These are phyloP conservation scores for Bambusicola thoracicus DNA, from an alignment of 2,113 vertebrate genomes.

Conservation along the genomic window DNA sequence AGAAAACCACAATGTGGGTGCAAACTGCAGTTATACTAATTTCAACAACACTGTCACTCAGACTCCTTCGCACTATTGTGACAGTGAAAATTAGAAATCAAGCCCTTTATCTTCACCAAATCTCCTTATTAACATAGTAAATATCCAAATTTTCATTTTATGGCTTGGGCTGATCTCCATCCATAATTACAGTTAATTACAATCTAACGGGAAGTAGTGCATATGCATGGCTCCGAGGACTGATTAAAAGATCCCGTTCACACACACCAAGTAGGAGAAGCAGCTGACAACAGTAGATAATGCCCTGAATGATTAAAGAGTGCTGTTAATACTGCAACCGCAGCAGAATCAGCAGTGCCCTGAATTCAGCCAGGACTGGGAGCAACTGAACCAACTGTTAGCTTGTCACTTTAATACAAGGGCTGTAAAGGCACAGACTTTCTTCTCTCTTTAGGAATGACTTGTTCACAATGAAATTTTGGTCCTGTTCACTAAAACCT, in stretches of 20 bases:
- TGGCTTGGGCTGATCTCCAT: slow-evolving; percentile 22
- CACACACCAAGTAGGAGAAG: background rate
- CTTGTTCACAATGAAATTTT: background rate
- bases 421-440: background rate
- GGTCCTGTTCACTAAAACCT: background rate
- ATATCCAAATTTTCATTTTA: slow-evolving; percentile 39
- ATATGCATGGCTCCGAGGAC: slow-evolving; percentile 1
- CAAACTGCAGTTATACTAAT: background rate
- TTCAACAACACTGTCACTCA: background rate
- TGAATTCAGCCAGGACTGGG: background rate
- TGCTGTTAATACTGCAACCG: background rate
- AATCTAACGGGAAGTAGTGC: slow-evolving; percentile 32
- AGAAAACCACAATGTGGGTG: accelerated
- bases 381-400: background rate
- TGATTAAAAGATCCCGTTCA: background rate
- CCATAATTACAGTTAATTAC: slow-evolving; percentile 60
- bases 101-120: slow-evolving; percentile 21
- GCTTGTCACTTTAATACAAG: background rate
- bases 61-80: background rate
- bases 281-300: slow-evolving; percentile 25
- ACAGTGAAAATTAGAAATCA: slow-evolving; percentile 9
- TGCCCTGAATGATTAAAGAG: slow-evolving; percentile 6
- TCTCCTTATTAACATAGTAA: slow-evolving; percentile 45
- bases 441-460: background rate
- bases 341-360: background rate